These are phyloP conservation scores for Champsocephalus gunnari DNA, from an alignment of 2,797 vertebrate genomes.

Conservation along the genomic window DNA sequence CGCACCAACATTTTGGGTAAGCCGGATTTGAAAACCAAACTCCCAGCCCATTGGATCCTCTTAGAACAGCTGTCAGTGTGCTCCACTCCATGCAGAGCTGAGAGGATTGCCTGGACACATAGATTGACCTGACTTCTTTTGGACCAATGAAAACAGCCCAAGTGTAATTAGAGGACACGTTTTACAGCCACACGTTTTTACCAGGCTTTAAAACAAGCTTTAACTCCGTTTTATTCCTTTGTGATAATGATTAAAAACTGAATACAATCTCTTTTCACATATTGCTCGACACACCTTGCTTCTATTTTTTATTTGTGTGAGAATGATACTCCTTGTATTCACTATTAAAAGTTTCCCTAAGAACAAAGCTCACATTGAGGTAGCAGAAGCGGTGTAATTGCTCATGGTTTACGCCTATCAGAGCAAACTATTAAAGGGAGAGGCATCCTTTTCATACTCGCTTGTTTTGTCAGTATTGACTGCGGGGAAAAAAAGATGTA, in stretches of 20 bases:
- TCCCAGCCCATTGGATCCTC: constrained; percentile 44
- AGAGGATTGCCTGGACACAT: constrained; percentile 63
- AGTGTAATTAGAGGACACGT: constrained; percentile 51
- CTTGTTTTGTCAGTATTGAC: constrained; percentile 38
- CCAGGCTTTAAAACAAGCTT: constrained; percentile 2
- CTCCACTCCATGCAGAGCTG: constrained; percentile 33
- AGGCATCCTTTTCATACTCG: constrained; percentile 25
- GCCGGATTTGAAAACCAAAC: constrained; percentile 74
- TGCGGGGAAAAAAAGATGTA: constrained; percentile 26
- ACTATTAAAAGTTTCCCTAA: constrained; percentile 5
- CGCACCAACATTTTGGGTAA: constrained; percentile 74
- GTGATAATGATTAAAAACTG: constrained; percentile 9
- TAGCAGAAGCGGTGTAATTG: constrained; percentile 31
- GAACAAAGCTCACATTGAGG: constrained; percentile 23
- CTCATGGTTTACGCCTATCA: constrained; percentile 10
- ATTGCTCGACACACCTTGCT: neutral
- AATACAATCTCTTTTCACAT: neutral
- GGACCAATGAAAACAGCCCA: constrained; percentile 51
- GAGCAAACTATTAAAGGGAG: constrained; percentile 34
- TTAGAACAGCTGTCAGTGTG: constrained; percentile 43
- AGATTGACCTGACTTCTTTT: constrained; percentile 52
- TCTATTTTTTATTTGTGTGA: neutral
- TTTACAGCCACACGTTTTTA: constrained; percentile 24
- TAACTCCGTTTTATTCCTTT: constrained; percentile 20
- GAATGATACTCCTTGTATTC: neutral